phyloP scores from a whole-genome alignment of 92 coral and sea anemone genomes.

The Heliopora coerulea region DNA sequence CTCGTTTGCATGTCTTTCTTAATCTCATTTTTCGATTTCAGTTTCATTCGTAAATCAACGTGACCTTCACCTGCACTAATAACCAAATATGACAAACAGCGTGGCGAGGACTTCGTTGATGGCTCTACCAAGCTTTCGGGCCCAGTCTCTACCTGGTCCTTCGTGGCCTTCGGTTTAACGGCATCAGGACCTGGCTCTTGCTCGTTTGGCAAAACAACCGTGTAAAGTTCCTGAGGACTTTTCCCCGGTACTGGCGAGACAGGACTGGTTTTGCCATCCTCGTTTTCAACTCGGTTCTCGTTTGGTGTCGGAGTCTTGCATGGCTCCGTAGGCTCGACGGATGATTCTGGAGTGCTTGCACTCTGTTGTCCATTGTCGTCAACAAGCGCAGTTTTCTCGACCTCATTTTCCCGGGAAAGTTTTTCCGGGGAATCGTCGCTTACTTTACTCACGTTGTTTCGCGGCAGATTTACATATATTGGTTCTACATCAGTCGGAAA shows the following conservation, averaged over 20 bases:
- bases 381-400: not conserved
- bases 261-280: not conserved
- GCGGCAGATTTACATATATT: not conserved
- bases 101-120: constrained; percentile 1
- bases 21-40: constrained; percentile 48
- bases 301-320: not conserved
- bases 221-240: not conserved
- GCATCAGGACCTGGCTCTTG: not conserved
- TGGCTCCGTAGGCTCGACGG: not conserved
- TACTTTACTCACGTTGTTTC: not conserved
- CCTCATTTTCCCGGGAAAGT: not conserved
- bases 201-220: not conserved
- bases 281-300: not conserved
- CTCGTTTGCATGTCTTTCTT: constrained; percentile 75
- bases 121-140: not conserved
- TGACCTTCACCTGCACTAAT: constrained; percentile 98
- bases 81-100: constrained; percentile 65
- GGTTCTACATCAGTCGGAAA: not conserved
- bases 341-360: not conserved
- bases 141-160: not conserved
- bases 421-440: not conserved
- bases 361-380: not conserved
- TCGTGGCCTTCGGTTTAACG: not conserved
- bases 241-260: not conserved
- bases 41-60: constrained; percentile 74